These are phyloP conservation scores for Drosophila carrolli DNA, from an alignment of 1,140 invertebrate species.

Conservation along the genomic window DNA sequence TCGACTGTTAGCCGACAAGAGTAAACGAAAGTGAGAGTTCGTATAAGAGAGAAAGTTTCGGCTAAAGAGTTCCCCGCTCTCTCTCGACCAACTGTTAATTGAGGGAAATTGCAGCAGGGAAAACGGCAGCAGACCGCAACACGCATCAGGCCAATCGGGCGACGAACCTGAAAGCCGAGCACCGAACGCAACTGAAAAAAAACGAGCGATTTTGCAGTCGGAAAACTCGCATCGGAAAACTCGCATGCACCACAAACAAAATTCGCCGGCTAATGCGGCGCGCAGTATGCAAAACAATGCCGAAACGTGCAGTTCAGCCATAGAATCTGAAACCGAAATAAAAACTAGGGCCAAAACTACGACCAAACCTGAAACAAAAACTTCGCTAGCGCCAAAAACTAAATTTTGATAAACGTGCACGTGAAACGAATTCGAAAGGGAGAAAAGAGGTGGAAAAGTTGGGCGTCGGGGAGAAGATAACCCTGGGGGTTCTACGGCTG, in stretches of 20 bases:
- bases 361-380: constrained; percentile 14
- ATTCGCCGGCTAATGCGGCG: constrained; percentile 73
- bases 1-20: constrained; percentile 2
- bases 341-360: constrained; percentile 5
- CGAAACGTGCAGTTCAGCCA: constrained; percentile 75
- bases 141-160: constrained; percentile 68
- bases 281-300: constrained; percentile 80
- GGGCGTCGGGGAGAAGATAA: constrained; percentile 6
- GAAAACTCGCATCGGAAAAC: constrained; percentile 35
- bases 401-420: constrained; percentile 20
- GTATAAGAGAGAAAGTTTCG: constrained; percentile 45
- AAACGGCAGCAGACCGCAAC: constrained; percentile 41
- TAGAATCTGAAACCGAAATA: constrained; percentile 2
- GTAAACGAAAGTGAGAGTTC: constrained; percentile 50
- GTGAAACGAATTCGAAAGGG: constrained; percentile 2
- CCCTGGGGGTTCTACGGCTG: constrained; percentile 21
- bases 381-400: constrained; percentile 14
- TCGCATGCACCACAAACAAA: constrained; percentile 77
- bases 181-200: constrained; percentile 19
- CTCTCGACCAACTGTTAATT: constrained; percentile 46
- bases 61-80: constrained; percentile 4
- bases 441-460: neutral
- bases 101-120: constrained; percentile 55
- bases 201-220: constrained; percentile 59
- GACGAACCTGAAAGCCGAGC: constrained; percentile 58